Evolutionary conservation across 2,797 vertebrate genomes (phyloP), one percentile per base, ranked within the genome.

Genomic region (Oreonectes daqikongensis): DNA sequence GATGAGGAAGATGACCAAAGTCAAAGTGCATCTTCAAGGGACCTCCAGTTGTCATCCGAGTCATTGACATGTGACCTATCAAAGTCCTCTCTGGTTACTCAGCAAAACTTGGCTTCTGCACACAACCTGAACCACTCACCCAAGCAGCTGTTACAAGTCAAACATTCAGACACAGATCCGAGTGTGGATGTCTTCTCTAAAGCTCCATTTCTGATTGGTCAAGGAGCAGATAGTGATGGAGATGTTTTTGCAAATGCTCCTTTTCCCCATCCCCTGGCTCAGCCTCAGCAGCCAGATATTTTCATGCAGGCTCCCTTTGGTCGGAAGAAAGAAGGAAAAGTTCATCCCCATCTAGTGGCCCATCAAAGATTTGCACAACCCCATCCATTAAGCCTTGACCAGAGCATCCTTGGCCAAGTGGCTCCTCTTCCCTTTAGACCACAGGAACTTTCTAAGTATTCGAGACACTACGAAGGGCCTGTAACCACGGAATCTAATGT

Each of bases 211-310:
- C 85, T 72, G 53, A 90, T 89, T 48, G 0, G 85, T 71, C 87
- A 90, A 42, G 83, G 89, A 15, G 17, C 85, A 12, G 84, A 90
- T 0, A 90, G 94, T 0, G 86, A 89, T 0, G 74, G 70, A 15
- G 97, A 99, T 10, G 94, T 99, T 80, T 99, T 99, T 30, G 89
- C 94, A 79, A 97, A 96, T 32, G 98, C 97, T 18, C 97, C 98
- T 0, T 99, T 99, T 82, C 84, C 87, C 40, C 95, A 90, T 11
- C 86, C 89, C 0, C 0, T 44, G 0, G 78, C 86, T 24, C 68
- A 85, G 0, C 82, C 79, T 72, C 93, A 94, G 30, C 95, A 94
- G 63, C 77, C 92, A 0, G 97, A 99, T 0, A 94, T 99, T 1
- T 99, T 99, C 84, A 93, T 95, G 46, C 93, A 95, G 89, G 97